These are phyloP conservation scores for Rhagoletis zephyria DNA, from an alignment of 1,140 invertebrate species.

Conservation along the genomic window DNA sequence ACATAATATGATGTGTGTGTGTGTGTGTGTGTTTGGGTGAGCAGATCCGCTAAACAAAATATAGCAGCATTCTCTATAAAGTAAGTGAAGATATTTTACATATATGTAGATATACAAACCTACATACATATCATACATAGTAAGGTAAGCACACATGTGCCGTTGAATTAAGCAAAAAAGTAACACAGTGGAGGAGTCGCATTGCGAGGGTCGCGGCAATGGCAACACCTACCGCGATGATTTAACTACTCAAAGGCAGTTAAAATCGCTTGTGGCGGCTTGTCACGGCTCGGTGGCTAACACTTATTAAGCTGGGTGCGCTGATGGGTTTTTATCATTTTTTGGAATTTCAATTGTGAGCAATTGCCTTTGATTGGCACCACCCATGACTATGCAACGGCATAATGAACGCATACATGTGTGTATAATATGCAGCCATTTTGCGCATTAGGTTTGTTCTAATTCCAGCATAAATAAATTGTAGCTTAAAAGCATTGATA, in stretches of 20 bases:
- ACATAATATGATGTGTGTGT: too few relatives aligned
- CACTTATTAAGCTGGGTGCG: slow-evolving; percentile 24
- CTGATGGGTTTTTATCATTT: slow-evolving; percentile 50
- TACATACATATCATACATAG: background rate
- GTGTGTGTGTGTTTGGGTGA: too few relatives aligned
- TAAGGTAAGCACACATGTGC: background rate
- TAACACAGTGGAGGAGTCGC: background rate
- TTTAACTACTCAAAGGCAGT: slow-evolving; percentile 25
- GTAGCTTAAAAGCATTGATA: too few relatives aligned
- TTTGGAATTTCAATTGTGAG: slow-evolving; percentile 55
- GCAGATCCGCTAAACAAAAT: too few relatives aligned
- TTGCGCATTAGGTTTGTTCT: background rate
- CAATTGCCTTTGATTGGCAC: slow-evolving; percentile 55
- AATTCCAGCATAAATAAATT: too few relatives aligned
- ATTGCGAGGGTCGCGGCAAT: background rate
- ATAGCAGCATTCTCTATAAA: background rate
- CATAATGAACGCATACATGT: background rate
- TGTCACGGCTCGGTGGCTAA: slow-evolving; percentile 44
- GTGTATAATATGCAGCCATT: background rate
- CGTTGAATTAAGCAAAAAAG: background rate
- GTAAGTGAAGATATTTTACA: background rate
- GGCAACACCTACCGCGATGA: slow-evolving; percentile 27
- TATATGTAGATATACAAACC: too few relatives aligned
- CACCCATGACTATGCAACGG: slow-evolving; percentile 53
- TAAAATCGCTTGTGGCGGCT: slow-evolving; percentile 39